phyloP scores from a whole-genome alignment of 2,113 vertebrate genomes.

The Cathartes aura region DNA sequence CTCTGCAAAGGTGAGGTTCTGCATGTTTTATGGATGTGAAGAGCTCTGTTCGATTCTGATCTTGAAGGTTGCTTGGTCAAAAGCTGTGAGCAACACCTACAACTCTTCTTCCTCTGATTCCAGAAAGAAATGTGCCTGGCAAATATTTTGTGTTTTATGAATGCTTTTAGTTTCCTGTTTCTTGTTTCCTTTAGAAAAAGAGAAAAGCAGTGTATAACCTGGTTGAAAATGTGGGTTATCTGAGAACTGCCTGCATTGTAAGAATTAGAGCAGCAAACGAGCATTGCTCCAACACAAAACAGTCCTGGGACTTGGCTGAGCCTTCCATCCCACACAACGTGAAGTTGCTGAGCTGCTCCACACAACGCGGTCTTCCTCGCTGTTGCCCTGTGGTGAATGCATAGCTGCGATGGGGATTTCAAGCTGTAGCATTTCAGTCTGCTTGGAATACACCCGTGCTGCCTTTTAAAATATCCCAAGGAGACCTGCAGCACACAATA shows the following conservation, averaged over 20 bases:
- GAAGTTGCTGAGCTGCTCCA: neutral
- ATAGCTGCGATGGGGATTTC: neutral
- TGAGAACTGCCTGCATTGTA: neutral
- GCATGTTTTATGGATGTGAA: neutral
- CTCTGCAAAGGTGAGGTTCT: neutral
- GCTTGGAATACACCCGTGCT: neutral
- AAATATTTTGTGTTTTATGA: neutral
- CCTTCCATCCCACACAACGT: accelerated
- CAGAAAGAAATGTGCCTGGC: neutral
- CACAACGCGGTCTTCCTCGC: accelerated
- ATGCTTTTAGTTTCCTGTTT: neutral
- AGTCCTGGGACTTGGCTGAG: neutral
- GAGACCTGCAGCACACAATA: neutral
- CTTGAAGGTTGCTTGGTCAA: neutral
- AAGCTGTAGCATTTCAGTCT: neutral
- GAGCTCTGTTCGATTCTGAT: neutral
- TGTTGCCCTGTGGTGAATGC: neutral
- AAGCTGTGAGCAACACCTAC: neutral
- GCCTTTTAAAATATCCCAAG: neutral
- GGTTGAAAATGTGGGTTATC: neutral
- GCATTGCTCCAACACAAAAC: neutral
- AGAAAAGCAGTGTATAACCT: neutral
- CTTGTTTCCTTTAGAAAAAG: neutral
- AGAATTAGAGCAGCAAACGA: neutral
- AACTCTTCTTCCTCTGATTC: neutral